Evolutionary conservation across 1,140 invertebrate species (phyloP).

Genomic region (Oppia nitens): DNA sequence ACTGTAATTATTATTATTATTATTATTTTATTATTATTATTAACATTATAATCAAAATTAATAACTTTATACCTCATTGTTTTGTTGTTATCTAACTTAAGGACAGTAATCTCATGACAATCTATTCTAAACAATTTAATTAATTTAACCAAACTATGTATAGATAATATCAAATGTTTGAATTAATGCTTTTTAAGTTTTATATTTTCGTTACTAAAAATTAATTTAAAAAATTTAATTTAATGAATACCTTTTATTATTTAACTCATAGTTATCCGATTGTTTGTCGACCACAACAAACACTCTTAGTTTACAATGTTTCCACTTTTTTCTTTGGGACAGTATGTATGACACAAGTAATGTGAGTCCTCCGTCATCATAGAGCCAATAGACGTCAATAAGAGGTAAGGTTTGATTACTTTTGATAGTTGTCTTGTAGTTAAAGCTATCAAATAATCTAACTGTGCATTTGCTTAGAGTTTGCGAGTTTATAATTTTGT

Average conservation of each 20-base stretch:
- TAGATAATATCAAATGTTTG: slow-evolving; percentile 30
- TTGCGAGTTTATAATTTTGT: neutral
- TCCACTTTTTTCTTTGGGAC: slow-evolving; percentile 66
- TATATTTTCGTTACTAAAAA: no score
- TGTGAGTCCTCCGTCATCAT: slow-evolving; percentile 52
- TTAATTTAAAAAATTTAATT: slow-evolving; percentile 40
- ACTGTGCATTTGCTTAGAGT: neutral
- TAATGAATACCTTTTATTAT: slow-evolving; percentile 37
- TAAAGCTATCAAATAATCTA: neutral
- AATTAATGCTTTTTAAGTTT: slow-evolving; percentile 35
- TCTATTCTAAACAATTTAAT: no score
- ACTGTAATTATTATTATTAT: no score
- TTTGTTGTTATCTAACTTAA: no score
- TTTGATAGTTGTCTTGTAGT: slow-evolving; percentile 11
- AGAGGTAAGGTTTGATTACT: slow-evolving; percentile 31
- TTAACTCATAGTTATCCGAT: slow-evolving; percentile 34
- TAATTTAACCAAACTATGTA: neutral
- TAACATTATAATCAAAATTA: no score
- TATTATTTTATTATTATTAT: no score
- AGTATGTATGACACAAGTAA: slow-evolving; percentile 83
- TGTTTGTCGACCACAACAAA: slow-evolving; percentile 69
- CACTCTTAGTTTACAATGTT: slow-evolving; percentile 68
- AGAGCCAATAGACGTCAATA: slow-evolving; percentile 48
- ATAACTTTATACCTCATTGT: no score
- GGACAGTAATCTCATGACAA: no score